Conservation (phyloP, 2,888 invertebrate genomes). For the Acrobeloides nanus region DNA sequence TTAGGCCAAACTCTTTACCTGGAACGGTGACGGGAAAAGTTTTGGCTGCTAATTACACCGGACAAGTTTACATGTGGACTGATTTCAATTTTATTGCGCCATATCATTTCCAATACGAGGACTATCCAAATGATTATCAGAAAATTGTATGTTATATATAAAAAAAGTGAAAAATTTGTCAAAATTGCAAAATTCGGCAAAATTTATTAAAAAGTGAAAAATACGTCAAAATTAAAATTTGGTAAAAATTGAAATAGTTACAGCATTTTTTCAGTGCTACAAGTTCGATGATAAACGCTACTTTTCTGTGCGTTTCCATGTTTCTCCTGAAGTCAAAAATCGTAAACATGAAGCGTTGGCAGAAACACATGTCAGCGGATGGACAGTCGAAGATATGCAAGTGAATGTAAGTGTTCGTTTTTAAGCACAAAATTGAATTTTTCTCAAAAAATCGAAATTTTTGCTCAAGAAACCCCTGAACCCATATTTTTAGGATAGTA, state of each 20-base stretch:
- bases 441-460: not conserved
- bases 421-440: slow-evolving; percentile 7
- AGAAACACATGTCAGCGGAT: slow-evolving; percentile 50
- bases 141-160: too few species aligned
- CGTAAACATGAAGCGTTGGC: slow-evolving; percentile 42
- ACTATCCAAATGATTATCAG: slow-evolving; percentile 50
- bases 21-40: slow-evolving; percentile 48
- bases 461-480: too few species aligned
- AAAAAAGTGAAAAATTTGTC: too few species aligned
- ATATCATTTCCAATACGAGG: slow-evolving; percentile 49
- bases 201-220: too few species aligned
- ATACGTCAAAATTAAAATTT: too few species aligned
- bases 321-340: slow-evolving; percentile 36
- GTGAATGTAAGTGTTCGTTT: slow-evolving; percentile 30
- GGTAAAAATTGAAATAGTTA: too few species aligned
- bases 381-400: slow-evolving; percentile 46
- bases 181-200: too few species aligned
- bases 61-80: slow-evolving; percentile 42
- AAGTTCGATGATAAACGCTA: slow-evolving; percentile 53
- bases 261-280: too few species aligned
- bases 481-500: slow-evolving; percentile 43
- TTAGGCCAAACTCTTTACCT: slow-evolving; percentile 36
- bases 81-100: slow-evolving; percentile 51
- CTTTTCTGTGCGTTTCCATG: slow-evolving; percentile 48
- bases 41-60: slow-evolving; percentile 54